Evolutionary conservation across 2,113 vertebrate genomes (phyloP).

Genomic region (Nibea coibor): DNA sequence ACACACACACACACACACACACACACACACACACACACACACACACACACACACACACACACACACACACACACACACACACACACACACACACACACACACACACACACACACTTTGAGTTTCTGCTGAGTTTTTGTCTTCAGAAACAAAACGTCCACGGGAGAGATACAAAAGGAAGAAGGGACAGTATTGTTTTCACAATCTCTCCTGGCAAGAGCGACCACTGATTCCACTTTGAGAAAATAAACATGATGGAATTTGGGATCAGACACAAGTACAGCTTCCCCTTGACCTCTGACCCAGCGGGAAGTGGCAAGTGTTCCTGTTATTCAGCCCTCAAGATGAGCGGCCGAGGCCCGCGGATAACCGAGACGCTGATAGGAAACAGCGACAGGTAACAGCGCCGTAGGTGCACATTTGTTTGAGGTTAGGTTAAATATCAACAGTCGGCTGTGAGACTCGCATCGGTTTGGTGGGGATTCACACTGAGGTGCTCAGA

Average conservation of each 20-base stretch:
- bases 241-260: slow-evolving; percentile 81
- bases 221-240: slow-evolving; percentile 62
- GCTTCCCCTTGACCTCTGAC: slow-evolving; percentile 76
- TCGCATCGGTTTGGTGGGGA: slow-evolving; percentile 6
- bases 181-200: slow-evolving; percentile 73
- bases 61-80: background rate
- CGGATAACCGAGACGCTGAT: background rate
- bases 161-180: slow-evolving; percentile 40
- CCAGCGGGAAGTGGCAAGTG: slow-evolving; percentile 68
- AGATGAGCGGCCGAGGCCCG: slow-evolving; percentile 20
- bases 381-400: slow-evolving; percentile 15
- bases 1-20: fast-evolving
- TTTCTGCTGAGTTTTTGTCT: slow-evolving; percentile 42
- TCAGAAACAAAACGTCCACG: slow-evolving; percentile 21
- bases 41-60: background rate
- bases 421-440: slow-evolving; percentile 21
- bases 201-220: slow-evolving; percentile 62
- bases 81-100: fast-evolving
- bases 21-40: background rate
- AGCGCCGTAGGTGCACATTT: background rate
- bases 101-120: background rate
- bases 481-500: slow-evolving; percentile 46
- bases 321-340: slow-evolving; percentile 77
- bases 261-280: slow-evolving; percentile 74
- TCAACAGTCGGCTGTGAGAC: slow-evolving; percentile 26